Evolutionary conservation across 2,797 vertebrate genomes (phyloP).

Genomic region (Gallinago stenura): DNA sequence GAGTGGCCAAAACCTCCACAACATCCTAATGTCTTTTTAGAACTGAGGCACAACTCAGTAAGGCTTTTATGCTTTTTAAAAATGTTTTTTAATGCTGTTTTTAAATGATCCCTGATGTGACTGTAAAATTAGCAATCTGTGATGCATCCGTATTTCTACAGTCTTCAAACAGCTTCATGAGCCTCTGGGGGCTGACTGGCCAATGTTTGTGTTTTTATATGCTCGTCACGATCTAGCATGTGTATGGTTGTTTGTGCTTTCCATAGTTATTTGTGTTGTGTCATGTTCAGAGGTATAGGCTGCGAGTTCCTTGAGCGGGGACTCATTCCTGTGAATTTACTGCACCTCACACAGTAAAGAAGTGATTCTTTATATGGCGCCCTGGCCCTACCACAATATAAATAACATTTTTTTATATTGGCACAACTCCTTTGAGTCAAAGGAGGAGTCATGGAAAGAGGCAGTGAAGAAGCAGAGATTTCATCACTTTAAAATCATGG

Average conservation of each 20-base stretch:
- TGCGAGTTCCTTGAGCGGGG: not conserved
- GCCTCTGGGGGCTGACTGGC: not conserved
- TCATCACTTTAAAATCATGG: not conserved
- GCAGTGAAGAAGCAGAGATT: not conserved
- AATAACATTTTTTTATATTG: not conserved
- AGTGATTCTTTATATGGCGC: not conserved
- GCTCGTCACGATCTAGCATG: not conserved
- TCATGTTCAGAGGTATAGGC: not conserved
- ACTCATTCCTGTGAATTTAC: not conserved
- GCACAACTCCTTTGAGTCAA: not conserved
- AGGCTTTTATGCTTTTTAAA: not conserved
- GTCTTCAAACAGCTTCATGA: not conserved
- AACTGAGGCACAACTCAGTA: not conserved
- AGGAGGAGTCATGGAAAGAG: not conserved
- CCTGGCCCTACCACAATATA: not conserved
- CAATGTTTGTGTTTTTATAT: not conserved
- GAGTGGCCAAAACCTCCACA: accelerated
- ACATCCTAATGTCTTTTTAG: not conserved
- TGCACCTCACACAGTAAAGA: not conserved
- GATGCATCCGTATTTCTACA: not conserved
- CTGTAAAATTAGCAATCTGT: not conserved
- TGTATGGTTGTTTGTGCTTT: not conserved
- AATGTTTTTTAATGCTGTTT: not conserved
- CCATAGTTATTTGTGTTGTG: not conserved
- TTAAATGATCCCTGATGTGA: not conserved